phyloP scores from a whole-genome alignment of 1,140 invertebrate species.

The Ladona fulva region DNA sequence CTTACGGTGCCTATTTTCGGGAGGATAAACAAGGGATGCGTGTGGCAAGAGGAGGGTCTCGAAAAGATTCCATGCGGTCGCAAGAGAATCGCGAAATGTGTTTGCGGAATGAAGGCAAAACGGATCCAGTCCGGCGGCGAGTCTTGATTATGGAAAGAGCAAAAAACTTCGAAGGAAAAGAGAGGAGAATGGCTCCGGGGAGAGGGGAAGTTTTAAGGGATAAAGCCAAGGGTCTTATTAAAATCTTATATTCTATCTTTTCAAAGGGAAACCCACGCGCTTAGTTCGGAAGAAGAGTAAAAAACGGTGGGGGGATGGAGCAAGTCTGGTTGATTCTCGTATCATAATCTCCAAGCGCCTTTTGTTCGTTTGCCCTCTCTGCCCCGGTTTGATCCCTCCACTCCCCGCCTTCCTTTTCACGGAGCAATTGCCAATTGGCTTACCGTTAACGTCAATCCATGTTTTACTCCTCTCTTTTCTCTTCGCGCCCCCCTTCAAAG shows the following conservation, averaged over 20 bases:
- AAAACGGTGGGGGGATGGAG: neutral
- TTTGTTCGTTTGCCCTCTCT: too few species aligned
- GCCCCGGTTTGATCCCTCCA: too few species aligned
- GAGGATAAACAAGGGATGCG: too few species aligned
- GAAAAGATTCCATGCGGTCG: neutral
- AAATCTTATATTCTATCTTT: constrained; percentile 9
- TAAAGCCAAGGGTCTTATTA: neutral
- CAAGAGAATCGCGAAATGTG: neutral
- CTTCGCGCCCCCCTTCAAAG: too few species aligned
- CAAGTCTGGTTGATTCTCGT: neutral
- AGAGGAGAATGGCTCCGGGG: neutral
- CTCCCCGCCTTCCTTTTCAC: too few species aligned
- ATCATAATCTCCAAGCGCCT: neutral
- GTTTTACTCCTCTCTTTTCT: too few species aligned
- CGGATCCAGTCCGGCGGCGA: neutral
- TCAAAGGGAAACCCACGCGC: neutral
- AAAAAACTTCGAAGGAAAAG: neutral
- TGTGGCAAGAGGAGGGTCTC: neutral
- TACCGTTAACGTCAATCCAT: too few species aligned
- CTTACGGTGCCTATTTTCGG: too few species aligned
- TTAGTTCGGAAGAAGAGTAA: neutral
- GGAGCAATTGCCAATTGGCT: too few species aligned
- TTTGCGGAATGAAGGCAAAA: neutral
- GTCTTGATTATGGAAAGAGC: neutral
- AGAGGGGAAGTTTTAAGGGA: neutral